Base-by-base conservation (phyloP, 2,113 vertebrate species). In the Tinamus guttatus region DNA sequence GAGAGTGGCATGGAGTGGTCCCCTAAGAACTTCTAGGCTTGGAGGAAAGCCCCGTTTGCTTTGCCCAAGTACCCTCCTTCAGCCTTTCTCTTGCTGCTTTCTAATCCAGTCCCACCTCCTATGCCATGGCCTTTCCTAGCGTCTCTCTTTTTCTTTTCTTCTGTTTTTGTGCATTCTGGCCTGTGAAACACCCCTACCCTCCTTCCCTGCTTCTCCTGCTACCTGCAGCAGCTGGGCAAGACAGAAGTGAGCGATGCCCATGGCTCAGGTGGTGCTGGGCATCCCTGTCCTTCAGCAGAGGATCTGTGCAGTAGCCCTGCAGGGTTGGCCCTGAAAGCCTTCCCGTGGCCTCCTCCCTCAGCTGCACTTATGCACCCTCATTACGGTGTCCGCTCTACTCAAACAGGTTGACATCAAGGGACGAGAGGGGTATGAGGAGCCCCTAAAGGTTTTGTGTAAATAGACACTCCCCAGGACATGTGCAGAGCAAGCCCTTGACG, bases 1-100 rank as follows among this genome's bases (percentile, higher is more conserved):
- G 27, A 95, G 93, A 34, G 56, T 45, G 94, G 64, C 52, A 90
- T 92, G 54, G 85, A 96, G 91, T 81, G 90, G 87, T 65, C 56
- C 32, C 89, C 74, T 5, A 5, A 96, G 91, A 86, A 85, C 80
- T 83, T 83, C 85, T 79, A 52, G 21, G 62, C 25, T 63, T 28
- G 0, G 4, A 70, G 74, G 80, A 92, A 95, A 93, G 85, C 76
- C 65, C 69, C 94, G 32, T 95, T 93, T 93, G 79, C 81, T 80
- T 93, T 96, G 71, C 40, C 58, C 56, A 49, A 20, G 30, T 64
- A 64, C 80, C 60, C 59, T 92, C 27, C 85, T 83, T 91, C 78
- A 73, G 62, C 91, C 32, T n/a, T 63, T 64, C 58, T 93, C 62
- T 78, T 85, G 76, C 71, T 41, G 19, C 85, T 91, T 51, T 19